Percentiles rank a stretch among this genome's conserved stretches.
Conservation (phyloP, 2,888 invertebrate genomes). For the Drosophila paramelanica region DNA sequence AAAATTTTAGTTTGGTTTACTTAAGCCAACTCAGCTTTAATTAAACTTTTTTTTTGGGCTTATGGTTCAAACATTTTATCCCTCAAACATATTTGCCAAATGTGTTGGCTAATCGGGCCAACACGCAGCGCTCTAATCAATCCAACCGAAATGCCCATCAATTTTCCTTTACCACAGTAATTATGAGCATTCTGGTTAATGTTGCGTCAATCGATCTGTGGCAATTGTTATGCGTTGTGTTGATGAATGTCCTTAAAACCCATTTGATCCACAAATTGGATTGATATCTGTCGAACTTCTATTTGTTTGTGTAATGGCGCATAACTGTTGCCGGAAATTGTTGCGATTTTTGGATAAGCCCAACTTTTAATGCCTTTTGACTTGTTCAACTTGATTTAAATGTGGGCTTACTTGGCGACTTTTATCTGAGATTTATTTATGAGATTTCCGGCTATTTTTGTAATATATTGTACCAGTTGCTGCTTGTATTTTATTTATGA, state of each 20-base stretch:
- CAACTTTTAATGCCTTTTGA: slow-evolving; percentile 34
- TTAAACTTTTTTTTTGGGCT: slow-evolving; percentile 12
- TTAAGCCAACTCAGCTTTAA: slow-evolving; percentile 20
- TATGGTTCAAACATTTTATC: neutral
- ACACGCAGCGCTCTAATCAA: slow-evolving; percentile 8
- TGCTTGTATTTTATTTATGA: neutral
- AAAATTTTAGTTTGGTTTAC: slow-evolving; percentile 28
- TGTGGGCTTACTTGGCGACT: neutral
- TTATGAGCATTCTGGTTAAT: slow-evolving; percentile 11
- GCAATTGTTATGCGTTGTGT: neutral
- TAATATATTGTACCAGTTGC: slow-evolving; percentile 15
- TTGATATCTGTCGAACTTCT: slow-evolving; percentile 37
- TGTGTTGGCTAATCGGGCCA: slow-evolving; percentile 1
- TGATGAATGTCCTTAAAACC: neutral
- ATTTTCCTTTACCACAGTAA: slow-evolving; percentile 7
- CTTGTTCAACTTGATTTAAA: slow-evolving; percentile 19
- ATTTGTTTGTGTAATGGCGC: slow-evolving; percentile 37
- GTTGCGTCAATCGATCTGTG: slow-evolving; percentile 6
- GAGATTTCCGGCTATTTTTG: neutral
- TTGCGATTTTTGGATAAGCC: slow-evolving; percentile 14
- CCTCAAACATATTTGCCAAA: neutral
- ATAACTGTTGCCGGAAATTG: slow-evolving; percentile 40
- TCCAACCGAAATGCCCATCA: neutral
- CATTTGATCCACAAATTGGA: slow-evolving; percentile 22
- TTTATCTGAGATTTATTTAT: slow-evolving; percentile 1